Percentiles rank a stretch among this genome's conserved stretches.
Conservation (phyloP, 2,113 vertebrate genomes). For the Hystrix brachyura region DNA sequence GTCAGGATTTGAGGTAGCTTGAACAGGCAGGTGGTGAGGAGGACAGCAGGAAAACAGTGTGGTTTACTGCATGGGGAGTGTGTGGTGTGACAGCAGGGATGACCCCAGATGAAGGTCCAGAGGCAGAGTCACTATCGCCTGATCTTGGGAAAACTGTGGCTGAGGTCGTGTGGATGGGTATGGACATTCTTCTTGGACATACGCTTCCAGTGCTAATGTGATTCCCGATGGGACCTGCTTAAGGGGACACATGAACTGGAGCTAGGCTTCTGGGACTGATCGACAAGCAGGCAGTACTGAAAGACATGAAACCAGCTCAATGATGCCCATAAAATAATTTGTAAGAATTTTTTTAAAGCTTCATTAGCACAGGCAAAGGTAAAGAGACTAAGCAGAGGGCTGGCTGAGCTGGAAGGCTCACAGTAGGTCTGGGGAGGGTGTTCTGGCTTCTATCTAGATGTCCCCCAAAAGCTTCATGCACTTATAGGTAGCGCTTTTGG, state of each 20-base stretch:
- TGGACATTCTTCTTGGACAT: background rate
- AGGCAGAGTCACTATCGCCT: no score
- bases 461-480: background rate
- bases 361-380: background rate
- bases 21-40: background rate
- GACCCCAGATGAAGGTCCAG: background rate
- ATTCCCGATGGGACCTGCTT: no score
- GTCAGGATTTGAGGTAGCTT: background rate
- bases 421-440: background rate
- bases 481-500: background rate
- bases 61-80: background rate
- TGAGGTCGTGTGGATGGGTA: rapidly evolving
- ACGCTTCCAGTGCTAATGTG: background rate
- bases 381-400: background rate
- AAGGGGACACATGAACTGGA: background rate
- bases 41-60: background rate
- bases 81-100: background rate
- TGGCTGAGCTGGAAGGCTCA: background rate
- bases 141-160: background rate
- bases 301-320: background rate
- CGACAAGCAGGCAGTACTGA: background rate
- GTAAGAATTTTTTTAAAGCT: background rate
- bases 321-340: background rate
- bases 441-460: background rate
- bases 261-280: background rate